A percentile compares a stretch with the other conserved stretches of the same genome.
These are phyloP conservation scores for Drepanosiphum platanoidis DNA, from an alignment of 2,888 invertebrate species.

Conservation along the genomic window DNA sequence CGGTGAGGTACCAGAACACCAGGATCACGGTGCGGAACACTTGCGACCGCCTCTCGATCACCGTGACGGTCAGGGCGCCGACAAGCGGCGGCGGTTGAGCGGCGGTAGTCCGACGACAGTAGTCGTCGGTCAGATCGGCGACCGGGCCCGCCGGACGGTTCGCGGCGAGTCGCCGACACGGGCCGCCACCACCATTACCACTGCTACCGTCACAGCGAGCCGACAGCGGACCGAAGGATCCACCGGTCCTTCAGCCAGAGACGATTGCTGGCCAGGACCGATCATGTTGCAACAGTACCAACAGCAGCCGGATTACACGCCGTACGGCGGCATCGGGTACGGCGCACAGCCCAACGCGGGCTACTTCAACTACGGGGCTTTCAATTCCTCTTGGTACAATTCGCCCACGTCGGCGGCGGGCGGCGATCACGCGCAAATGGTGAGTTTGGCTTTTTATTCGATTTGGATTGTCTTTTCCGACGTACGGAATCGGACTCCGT, in stretches of 20 bases:
- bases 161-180: not conserved
- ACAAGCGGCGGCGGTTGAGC: not conserved
- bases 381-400: constrained; percentile 48
- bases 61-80: constrained; percentile 32
- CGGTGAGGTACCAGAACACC: constrained; percentile 36
- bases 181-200: not conserved
- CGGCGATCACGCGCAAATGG: constrained; percentile 46
- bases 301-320: constrained; percentile 54
- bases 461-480: too few species aligned
- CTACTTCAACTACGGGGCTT: constrained; percentile 50
- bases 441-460: constrained; percentile 19
- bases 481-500: too few species aligned
- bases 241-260: not conserved
- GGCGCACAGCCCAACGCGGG: constrained; percentile 42
- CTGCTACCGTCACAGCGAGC: not conserved
- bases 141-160: not conserved
- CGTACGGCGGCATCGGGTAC: constrained; percentile 54
- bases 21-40: constrained; percentile 37
- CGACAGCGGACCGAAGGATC: not conserved
- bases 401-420: constrained; percentile 36
- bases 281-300: constrained; percentile 57
- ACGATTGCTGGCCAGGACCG: not conserved
- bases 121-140: not conserved
- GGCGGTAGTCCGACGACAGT: not conserved
- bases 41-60: constrained; percentile 23